Conservation (phyloP, 2,113 vertebrate genomes). For the Panurus biarmicus region DNA sequence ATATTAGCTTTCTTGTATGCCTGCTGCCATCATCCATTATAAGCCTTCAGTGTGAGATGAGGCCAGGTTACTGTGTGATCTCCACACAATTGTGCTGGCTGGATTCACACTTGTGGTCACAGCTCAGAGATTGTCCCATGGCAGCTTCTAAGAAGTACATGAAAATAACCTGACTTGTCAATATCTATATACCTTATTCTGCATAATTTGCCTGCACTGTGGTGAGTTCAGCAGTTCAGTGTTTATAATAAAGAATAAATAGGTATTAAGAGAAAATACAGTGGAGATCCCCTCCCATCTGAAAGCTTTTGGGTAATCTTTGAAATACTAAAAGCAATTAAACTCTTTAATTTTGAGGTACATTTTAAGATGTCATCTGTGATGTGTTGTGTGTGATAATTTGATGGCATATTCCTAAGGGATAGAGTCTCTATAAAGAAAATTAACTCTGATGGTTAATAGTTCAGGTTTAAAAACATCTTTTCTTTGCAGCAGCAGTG, state of each 20-base stretch:
- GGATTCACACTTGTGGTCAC: background rate
- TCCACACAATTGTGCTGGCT: background rate
- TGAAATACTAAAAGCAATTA: background rate
- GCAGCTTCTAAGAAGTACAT: background rate
- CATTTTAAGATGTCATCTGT: background rate
- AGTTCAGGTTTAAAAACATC: background rate
- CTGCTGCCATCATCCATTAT: background rate
- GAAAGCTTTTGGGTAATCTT: background rate
- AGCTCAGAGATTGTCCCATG: background rate
- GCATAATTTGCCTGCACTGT: background rate
- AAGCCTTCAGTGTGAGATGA: background rate
- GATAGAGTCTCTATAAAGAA: background rate
- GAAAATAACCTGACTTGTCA: background rate
- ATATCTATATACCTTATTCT: background rate
- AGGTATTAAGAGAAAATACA: background rate
- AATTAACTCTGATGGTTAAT: background rate
- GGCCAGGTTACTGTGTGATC: background rate
- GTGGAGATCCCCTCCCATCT: background rate
- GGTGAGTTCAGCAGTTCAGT: background rate
- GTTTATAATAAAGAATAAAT: background rate
- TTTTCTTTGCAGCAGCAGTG: background rate
- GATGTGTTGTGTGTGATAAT: background rate
- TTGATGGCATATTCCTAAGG: background rate
- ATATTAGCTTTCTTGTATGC: background rate
- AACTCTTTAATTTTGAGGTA: background rate